Conservation (phyloP, 2,888 invertebrate species). For the Oeneis ivallda region DNA sequence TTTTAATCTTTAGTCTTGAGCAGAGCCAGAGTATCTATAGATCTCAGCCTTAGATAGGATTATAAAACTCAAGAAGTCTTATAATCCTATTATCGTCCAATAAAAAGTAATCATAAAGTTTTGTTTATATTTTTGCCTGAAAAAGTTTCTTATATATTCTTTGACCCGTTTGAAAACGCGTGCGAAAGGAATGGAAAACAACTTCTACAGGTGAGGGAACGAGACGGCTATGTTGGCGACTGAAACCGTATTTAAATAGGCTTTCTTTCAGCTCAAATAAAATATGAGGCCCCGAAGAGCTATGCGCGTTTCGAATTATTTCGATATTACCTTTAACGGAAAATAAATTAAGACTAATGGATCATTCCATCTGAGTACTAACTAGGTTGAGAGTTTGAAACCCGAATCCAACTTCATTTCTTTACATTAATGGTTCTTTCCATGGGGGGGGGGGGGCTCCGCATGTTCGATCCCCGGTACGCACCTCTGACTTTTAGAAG, state of each 20-base stretch:
- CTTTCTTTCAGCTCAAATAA: slow-evolving; percentile 69
- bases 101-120: not conserved
- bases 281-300: slow-evolving; percentile 54
- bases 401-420: too few relatives aligned
- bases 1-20: too few relatives aligned
- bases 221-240: slow-evolving; percentile 55
- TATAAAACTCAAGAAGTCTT: too few relatives aligned
- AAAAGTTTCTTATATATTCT: slow-evolving; percentile 44
- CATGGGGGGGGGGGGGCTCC: too few relatives aligned
- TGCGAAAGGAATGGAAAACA: slow-evolving; percentile 50
- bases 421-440: too few relatives aligned
- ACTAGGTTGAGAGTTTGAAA: too few relatives aligned
- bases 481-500: too few relatives aligned
- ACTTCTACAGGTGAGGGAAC: slow-evolving; percentile 37
- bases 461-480: too few relatives aligned
- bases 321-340: not conserved
- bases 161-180: slow-evolving; percentile 57
- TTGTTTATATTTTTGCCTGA: not conserved
- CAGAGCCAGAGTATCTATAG: too few relatives aligned
- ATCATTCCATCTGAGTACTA: too few relatives aligned
- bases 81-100: too few relatives aligned
- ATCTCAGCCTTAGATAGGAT: too few relatives aligned
- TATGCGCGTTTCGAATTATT: slow-evolving; percentile 16
- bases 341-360: not conserved
- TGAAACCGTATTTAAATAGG: slow-evolving; percentile 64